phyloP scores from a whole-genome alignment of 30 jellyfish, hydroid and myxozoan species.

The Pelagia noctiluca region DNA sequence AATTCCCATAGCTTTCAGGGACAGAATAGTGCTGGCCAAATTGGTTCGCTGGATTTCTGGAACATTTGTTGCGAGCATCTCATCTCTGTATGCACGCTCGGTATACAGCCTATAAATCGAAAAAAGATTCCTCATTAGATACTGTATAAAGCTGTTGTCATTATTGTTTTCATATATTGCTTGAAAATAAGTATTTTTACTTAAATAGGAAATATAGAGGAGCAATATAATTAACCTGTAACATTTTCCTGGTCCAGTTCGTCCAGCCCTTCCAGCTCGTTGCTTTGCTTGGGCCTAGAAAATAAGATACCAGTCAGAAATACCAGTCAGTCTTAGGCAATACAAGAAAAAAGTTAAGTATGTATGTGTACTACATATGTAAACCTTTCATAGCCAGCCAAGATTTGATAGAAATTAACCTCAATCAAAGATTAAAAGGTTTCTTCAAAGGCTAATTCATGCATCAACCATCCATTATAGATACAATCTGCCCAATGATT shows the following conservation, averaged over 20 bases:
- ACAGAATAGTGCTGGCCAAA: conserved; percentile 91
- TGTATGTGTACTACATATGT: too few species aligned
- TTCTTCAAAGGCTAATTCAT: too few species aligned
- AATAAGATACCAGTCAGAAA: neutral
- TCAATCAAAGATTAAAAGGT: too few species aligned
- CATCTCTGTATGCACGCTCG: conserved; percentile 99
- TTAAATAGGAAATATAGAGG: neutral
- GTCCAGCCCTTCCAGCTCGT: conserved; percentile 98
- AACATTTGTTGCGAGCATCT: conserved; percentile 95
- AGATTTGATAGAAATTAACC: too few species aligned
- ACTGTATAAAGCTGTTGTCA: too few species aligned
- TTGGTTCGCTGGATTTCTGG: conserved; percentile 99
- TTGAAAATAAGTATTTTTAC: neutral
- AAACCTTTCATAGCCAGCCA: too few species aligned
- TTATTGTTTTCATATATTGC: too few species aligned
- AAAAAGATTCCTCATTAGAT: too few species aligned
- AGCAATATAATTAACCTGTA: conserved; percentile 70
- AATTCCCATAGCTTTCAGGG: conserved; percentile 98
- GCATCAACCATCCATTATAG: too few species aligned
- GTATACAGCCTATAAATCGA: conserved; percentile 78
- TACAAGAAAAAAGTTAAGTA: too few species aligned
- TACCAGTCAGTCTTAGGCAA: neutral
- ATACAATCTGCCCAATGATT: too few species aligned
- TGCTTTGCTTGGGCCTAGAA: conserved; percentile 98
- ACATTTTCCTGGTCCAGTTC: conserved; percentile 99